Percentiles rank a stretch among this genome's conserved stretches.
These are phyloP conservation scores for Pseudolaguvia tuberculata DNA, from an alignment of 2,113 vertebrate genomes.

Conservation along the genomic window DNA sequence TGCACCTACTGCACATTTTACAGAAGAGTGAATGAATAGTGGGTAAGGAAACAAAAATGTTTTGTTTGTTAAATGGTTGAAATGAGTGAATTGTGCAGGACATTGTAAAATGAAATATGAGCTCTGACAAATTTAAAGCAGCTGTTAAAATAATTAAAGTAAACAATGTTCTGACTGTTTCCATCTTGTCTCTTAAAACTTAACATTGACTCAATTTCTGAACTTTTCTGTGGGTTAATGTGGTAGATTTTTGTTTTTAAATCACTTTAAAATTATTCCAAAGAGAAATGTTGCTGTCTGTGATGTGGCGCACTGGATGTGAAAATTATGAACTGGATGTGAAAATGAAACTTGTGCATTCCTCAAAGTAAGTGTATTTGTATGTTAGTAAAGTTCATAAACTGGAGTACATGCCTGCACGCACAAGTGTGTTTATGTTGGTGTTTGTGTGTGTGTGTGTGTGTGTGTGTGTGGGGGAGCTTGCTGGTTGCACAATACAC, in stretches of 20 bases:
- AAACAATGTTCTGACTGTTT: background rate
- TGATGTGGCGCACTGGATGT: conserved; percentile 28
- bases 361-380: conserved; percentile 2
- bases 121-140: conserved; percentile 2
- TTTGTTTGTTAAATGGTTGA: background rate
- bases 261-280: background rate
- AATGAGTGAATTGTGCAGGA: background rate
- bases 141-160: background rate
- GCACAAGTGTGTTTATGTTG: conserved; percentile 6
- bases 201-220: background rate
- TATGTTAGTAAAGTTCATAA: conserved; percentile 24
- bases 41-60: background rate
- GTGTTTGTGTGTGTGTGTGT: conserved; percentile 32
- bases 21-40: no score
- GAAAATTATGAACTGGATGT: conserved; percentile 39
- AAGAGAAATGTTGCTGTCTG: background rate
- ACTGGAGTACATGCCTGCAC: conserved; percentile 1
- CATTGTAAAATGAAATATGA: background rate
- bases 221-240: background rate
- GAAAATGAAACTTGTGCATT: conserved; percentile 25
- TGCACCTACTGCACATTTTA: no score
- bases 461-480: conserved; percentile 47
- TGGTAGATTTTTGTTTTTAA: no score
- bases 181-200: background rate
- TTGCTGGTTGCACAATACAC: conserved; percentile 61